Conservation (phyloP, 2,797 vertebrate genomes). For the Hoplostethus mediterraneus region DNA sequence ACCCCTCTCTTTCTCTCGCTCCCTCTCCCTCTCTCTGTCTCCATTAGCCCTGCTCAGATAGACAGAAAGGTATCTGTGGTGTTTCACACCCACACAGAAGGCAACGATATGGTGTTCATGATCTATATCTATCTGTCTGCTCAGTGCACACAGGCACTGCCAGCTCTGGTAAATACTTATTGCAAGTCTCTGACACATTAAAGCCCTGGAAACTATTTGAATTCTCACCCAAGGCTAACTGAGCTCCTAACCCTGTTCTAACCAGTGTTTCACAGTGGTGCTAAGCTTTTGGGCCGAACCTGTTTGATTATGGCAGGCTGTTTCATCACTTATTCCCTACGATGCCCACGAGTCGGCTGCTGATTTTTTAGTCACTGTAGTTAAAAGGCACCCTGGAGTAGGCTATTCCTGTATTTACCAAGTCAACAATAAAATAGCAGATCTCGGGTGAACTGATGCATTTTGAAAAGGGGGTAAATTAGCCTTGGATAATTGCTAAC, state of each 20-base stretch:
- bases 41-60: slow-evolving; percentile 5
- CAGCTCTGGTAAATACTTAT: slow-evolving; percentile 6
- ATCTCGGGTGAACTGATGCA: neutral
- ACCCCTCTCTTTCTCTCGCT: neutral
- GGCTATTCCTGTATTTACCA: slow-evolving; percentile 21
- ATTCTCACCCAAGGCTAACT: neutral
- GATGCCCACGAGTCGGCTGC: too few relatives aligned
- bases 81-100: neutral
- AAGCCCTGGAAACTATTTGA: neutral
- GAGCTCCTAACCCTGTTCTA: neutral
- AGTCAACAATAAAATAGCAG: slow-evolving; percentile 12
- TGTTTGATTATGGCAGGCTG: neutral
- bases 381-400: slow-evolving; percentile 3
- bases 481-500: slow-evolving; percentile 7
- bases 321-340: too few relatives aligned
- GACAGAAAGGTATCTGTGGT: neutral
- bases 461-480: slow-evolving; percentile 15
- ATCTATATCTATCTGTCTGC: slow-evolving; percentile 25
- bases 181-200: neutral
- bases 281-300: slow-evolving; percentile 2
- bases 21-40: neutral
- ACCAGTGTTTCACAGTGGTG: slow-evolving; percentile 10
- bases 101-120: slow-evolving; percentile 13
- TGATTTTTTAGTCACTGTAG: too few relatives aligned
- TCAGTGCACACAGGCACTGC: neutral